Evolutionary conservation across 2,888 invertebrate species (phyloP), one percentile per base, ranked within the genome.

Genomic region (Lasioglossum pauxillum): DNA sequence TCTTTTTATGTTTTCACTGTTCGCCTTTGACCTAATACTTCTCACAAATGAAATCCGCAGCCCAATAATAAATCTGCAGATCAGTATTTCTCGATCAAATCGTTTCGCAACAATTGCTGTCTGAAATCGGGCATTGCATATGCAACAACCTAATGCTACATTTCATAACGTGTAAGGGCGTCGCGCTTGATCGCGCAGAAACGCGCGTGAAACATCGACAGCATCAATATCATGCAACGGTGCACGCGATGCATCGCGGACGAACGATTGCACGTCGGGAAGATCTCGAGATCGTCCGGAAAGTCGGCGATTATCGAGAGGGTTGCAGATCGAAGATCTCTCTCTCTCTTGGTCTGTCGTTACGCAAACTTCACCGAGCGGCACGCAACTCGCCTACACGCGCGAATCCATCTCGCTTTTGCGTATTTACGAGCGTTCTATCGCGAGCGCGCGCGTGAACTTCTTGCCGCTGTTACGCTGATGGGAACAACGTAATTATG

Each of bases 331-430:
- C 27, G 31, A 67, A 79, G 75, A 19, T 69, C 64, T 53, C 53
- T 10, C 23, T 49, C 12, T 44, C 46, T 49, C 49, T 19, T 23
- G 31, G 31, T 64, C 75, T 77, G 82, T 77, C 77, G 80, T 90
- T 90, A 81, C 84, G 89, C 87, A 90, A 90, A 46, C 82, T 78
- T 89, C 88, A 73, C 75, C 71, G 27, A 44, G 41, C 78, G 76
- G 75, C 84, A 83, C 82, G 88, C 83, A 69, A 82, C 84, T 67
- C 67, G 31, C 35, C 67, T 67, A 19, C 67, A 19, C 72, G 35
- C 69, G 60, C 27, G 27, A 41, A 82, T 78, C 75, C 64, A 69
- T 38, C 35, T 19, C 31, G 31, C 35, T 60, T 60, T 60, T 60
- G 31, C 38, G 72, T 67, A 49, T 60, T 80, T 74, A 74, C 31